Evolutionary conservation across 2,113 vertebrate species (phyloP).

Genomic region (Ardeotis arabs): DNA sequence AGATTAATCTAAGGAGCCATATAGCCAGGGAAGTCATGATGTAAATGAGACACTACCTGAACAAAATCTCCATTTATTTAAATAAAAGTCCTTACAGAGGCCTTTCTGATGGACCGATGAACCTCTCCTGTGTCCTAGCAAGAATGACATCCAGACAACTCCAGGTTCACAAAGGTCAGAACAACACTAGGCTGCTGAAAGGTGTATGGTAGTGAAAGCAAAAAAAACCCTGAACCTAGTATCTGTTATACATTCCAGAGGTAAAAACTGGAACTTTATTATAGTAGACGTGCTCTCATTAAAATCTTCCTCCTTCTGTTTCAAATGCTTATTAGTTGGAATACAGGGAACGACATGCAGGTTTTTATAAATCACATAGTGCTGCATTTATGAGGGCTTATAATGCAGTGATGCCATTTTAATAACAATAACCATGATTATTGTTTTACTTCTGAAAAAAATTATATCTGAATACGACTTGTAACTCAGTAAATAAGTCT

Average conservation of each 20-base stretch:
- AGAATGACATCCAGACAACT: background rate
- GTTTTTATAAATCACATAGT: background rate
- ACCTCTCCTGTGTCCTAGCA: background rate
- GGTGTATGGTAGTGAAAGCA: background rate
- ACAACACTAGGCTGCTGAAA: background rate
- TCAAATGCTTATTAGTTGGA: background rate
- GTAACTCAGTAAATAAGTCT: background rate
- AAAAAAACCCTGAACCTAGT: background rate
- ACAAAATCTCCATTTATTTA: background rate
- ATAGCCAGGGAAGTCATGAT: background rate
- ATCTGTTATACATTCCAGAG: background rate
- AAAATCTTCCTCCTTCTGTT: conserved; percentile 2
- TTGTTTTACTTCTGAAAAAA: conserved; percentile 8
- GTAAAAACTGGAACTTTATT: background rate
- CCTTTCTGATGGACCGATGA: background rate
- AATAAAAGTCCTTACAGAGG: background rate
- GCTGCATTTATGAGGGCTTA: background rate
- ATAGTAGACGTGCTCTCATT: background rate
- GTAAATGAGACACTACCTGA: background rate
- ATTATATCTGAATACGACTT: background rate
- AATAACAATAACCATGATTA: background rate
- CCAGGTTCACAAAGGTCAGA: background rate
- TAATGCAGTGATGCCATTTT: background rate
- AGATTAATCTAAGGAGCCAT: background rate
- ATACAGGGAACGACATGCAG: background rate